Evolutionary conservation across 1,140 invertebrate species (phyloP), one percentile per base, ranked within the genome.

Genomic region (Ladona fulva): DNA sequence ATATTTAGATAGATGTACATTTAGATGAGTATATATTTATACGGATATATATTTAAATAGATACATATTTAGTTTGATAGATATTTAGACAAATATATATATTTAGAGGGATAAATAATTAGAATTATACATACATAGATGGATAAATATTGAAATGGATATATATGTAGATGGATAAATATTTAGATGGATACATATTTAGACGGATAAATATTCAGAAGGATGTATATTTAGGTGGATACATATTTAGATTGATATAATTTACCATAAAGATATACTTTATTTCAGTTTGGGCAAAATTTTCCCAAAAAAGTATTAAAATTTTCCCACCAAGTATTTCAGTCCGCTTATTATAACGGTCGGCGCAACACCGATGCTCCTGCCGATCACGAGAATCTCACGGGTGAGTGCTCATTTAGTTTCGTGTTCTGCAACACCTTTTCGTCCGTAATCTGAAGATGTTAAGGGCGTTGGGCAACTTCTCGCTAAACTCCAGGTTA

Each of bases 11-110:
- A 52, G 10, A 52, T 52, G 44, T 52, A 66, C 73, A 25, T 74
- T 74, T 77, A 77, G 74, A 74, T 74, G 37, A 74, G 29, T 77
- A 74, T 77, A 73, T 77, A 73, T 77, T n/a, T 74, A 73, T 77
- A 29, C 24, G 59, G 74, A 77, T 74, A 73, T 77, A 77, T 77
- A 77, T 77, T 22, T 77, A 77, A 22, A 77, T 77, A 77, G 74
- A 74, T 77, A 77, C 73, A 77, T 77, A 42, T 74, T 16, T 74
- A 77, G 22, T 74, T 74, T 74, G 22, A 77, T 74, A 74, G 0
- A 74, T 77, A 74, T 77, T 74, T 73, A 77, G 14, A 0, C 73
- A 52, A 11, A 52, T 52, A 52, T 52, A 52, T 52, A 19, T 52
- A 52, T 52, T 11, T 52, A 52, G 10, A 52, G 10, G 19, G 10